Percentiles rank a stretch among this genome's conserved stretches.
Conservation (phyloP, 2,888 invertebrate species). For the Polietes domitor region DNA sequence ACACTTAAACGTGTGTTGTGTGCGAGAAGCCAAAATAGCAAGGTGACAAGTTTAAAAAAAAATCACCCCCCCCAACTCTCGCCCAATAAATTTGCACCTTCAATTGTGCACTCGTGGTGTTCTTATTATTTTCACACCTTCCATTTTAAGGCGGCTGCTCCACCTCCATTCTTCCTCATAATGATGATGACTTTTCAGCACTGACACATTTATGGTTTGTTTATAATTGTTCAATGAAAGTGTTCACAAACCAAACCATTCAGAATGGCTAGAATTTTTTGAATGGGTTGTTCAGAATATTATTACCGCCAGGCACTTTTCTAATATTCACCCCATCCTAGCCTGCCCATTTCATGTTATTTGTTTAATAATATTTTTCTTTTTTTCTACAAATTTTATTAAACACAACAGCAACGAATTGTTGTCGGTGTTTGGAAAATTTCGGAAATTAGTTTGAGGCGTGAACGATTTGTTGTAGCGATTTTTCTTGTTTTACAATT, state of each 20-base stretch:
- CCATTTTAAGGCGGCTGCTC: constrained; percentile 70
- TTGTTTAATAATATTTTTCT: constrained; percentile 39
- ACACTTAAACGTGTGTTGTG: constrained; percentile 4
- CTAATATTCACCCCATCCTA: constrained; percentile 8
- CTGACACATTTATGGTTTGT: constrained; percentile 80
- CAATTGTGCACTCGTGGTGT: constrained; percentile 30
- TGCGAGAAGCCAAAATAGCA: background rate
- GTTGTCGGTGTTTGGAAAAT: background rate
- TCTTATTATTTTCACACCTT: constrained; percentile 76
- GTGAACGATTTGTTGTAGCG: constrained; percentile 49
- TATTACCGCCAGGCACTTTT: constrained; percentile 12
- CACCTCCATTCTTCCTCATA: constrained; percentile 46
- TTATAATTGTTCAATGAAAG: constrained; percentile 71
- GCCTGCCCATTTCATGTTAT: constrained; percentile 33
- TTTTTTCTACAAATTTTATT: constrained; percentile 37
- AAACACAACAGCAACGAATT: constrained; percentile 40
- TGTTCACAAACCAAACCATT: constrained; percentile 34
- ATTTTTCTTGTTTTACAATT: constrained; percentile 11
- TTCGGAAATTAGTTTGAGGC: constrained; percentile 55
- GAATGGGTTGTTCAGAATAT: background rate
- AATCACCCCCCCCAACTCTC: background rate
- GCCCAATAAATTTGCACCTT: constrained; percentile 5
- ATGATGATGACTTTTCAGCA: constrained; percentile 73
- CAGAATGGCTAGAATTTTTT: background rate
- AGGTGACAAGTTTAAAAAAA: background rate